Base-by-base conservation (phyloP, 2,797 vertebrate species). In the Percopsis omiscomaycus region DNA sequence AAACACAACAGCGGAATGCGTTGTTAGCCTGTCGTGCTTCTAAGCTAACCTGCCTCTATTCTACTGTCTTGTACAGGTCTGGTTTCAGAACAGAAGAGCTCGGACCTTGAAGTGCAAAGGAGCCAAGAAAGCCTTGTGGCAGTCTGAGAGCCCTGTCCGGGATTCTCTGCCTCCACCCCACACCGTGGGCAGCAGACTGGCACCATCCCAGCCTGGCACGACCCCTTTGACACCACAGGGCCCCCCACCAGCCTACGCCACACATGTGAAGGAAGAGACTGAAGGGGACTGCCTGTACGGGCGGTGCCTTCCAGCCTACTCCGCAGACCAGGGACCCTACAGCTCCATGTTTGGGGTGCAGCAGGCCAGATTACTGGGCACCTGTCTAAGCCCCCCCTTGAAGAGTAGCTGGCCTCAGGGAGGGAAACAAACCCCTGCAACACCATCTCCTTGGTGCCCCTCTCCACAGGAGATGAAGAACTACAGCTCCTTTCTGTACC, bases 1-100 rank as follows among this genome's bases (percentile, higher is more conserved):
- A 37, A 68, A 63, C 56, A 57, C 66, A 65, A 51, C 63, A 63
- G 8, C n/a, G 71, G 42, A 74, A 59, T 54, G 48, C 64, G 15
- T 62, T 49, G 47, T 66, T 62, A 69, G 62, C 74, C 69, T 62
- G 46, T 53, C 3, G 44, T 11, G 29, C 45, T 60, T 46, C 55
- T 22, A 61, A 61, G 60, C 63, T 66, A 54, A 71, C 53, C 28
- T 9, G 13, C 3, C 59, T 27, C 55, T 52, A n/a, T 27, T 15
- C 64, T 37, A 37, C 50, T 30, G 72, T 76, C 56, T 52, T 50
- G 10, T 56, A 60, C 77, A 93, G 92, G 92, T 93, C 46, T 93
- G 92, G 92, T 93, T 93, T 59, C 92, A 93, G 69, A 93, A 93
- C 82, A 84, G 90, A 48, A 87, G 92, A 77, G 92, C 92, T 78